Conservation (phyloP, 2,113 vertebrate genomes). For the Podilymbus podiceps region DNA sequence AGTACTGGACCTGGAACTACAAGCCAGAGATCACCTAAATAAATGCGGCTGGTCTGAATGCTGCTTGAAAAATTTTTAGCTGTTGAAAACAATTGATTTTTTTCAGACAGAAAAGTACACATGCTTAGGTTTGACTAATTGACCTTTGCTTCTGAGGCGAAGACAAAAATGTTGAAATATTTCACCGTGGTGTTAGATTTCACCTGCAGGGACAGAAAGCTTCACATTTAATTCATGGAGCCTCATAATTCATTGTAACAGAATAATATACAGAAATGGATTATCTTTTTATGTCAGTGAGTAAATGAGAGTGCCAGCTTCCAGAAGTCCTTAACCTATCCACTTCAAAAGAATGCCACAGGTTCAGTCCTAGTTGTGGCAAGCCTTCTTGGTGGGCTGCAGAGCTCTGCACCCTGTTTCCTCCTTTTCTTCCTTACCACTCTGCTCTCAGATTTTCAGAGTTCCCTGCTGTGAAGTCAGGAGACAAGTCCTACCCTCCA, state of each 20-base stretch:
- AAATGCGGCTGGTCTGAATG: neutral
- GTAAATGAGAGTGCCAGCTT: neutral
- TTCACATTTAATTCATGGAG: neutral
- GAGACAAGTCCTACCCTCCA: neutral
- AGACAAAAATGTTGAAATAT: neutral
- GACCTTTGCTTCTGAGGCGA: neutral
- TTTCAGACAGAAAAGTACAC: neutral
- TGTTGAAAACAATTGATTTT: neutral
- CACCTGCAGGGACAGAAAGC: neutral
- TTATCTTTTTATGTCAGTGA: neutral
- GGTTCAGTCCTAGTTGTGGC: neutral
- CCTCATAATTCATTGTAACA: neutral
- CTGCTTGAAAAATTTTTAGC: neutral
- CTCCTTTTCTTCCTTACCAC: too few relatives aligned
- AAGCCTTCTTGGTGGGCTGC: neutral
- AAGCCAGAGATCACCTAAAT: neutral
- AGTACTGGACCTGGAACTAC: neutral
- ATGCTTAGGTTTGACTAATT: neutral
- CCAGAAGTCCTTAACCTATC: neutral
- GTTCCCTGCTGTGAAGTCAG: neutral
- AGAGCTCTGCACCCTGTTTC: neutral
- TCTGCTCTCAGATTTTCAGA: neutral
- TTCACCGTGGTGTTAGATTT: neutral
- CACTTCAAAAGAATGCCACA: neutral
- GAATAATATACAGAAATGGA: neutral